Evolutionary conservation across 2,888 invertebrate genomes (phyloP), one percentile per base, ranked within the genome.

Genomic region (Scaptomyza reducta): DNA sequence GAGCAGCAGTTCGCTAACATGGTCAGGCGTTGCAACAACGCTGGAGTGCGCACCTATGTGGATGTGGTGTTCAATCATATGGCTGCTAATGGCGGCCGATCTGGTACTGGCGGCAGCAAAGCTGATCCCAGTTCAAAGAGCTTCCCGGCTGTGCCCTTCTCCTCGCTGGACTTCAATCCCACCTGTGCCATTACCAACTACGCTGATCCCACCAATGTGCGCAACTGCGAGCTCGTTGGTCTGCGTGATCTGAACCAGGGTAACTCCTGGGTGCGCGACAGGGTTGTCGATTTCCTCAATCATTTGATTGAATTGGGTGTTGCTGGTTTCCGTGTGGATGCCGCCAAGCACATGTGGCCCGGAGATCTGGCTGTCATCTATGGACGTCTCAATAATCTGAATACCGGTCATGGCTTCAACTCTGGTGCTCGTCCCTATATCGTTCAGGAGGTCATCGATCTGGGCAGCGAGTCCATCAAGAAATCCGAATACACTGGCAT

Each of bases 51-150:
- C 87, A 96, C 97, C 78, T 97, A 96, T 91, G 96, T 95, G 0
- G 98, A 98, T 88, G 94, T 95, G 0, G 94, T 98, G 10, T 93
- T 97, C 74, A 98, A 98, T 91, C 97, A 98, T 90, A 97, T 97
- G 97, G 94, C 95, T 0, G 94, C 82, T 11, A 91, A 93, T 62
- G 77, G 86, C n/a, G 50, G 64, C 40, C 49, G 27, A n/a, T 57
- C 47, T 49, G 96, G 96, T 1, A 95, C 94, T 2, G 95, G 93
- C 1, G 95, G 95, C 46, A 94, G 94, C 42, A 92, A 90, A 0
- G 95, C 94, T 2, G 89, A 94, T 88, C 93, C 94, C 13, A 90
- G 89, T 0, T 80, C 90, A 0, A 93, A 93, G 89, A 89, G 91
- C 38, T 96, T 93, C 87, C 94, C 94, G 0, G 92, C 92, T 0